A percentile compares a stretch with the other conserved stretches of the same genome.
Evolutionary conservation across 2,113 vertebrate species (phyloP).

Genomic region (Bambusicola thoracicus): DNA sequence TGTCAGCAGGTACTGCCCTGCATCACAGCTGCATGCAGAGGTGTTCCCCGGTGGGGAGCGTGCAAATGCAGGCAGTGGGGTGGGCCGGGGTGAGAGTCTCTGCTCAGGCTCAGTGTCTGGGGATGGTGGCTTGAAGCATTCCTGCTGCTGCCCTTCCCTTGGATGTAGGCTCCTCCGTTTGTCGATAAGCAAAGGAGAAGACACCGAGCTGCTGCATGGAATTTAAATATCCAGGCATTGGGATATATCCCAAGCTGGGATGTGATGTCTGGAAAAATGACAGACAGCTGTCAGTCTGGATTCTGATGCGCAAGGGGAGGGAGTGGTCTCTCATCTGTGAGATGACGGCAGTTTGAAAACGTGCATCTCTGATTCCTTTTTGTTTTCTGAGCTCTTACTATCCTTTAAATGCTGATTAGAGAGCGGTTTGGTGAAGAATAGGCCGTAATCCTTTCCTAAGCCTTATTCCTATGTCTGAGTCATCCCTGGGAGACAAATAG

Average conservation of each 20-base stretch:
- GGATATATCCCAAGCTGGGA: no score
- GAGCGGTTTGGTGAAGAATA: neutral
- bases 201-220: neutral
- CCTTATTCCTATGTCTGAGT: neutral
- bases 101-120: neutral
- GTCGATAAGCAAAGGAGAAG: neutral
- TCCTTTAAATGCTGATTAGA: neutral
- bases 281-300: accelerated
- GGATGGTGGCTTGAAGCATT: neutral
- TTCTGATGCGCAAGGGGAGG: neutral
- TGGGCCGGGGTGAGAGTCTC: neutral
- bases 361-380: accelerated
- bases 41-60: no score
- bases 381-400: neutral
- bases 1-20: constrained; percentile 50
- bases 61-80: neutral
- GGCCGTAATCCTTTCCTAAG: neutral
- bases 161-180: accelerated
- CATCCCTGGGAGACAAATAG: constrained; percentile 32
- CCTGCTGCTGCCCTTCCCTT: neutral
- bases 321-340: neutral
- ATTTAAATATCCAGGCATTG: no score
- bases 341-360: accelerated
- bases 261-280: accelerated
- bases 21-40: neutral